Conservation (phyloP, 2,888 invertebrate species). For the Stenchaetothrips biformis region DNA sequence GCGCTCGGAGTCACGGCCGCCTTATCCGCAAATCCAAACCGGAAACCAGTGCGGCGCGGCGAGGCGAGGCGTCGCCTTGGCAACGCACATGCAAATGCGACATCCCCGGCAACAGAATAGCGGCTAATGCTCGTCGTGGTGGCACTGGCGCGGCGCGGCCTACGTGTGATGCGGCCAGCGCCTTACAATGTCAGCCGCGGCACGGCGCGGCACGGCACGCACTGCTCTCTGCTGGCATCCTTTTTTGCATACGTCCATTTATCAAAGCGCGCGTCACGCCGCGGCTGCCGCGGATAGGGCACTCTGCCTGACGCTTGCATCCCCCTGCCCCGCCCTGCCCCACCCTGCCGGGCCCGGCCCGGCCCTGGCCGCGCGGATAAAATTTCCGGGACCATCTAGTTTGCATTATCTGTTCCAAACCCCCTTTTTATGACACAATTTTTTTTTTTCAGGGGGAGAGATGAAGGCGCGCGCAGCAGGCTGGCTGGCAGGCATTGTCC, state of each 20-base stretch:
- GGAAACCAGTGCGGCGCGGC: not conserved
- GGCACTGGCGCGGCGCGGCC: not conserved
- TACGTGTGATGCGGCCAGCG: not conserved
- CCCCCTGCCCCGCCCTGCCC: too few species aligned
- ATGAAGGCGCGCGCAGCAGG: not conserved
- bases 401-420: constrained; percentile 23
- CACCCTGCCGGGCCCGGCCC: not conserved
- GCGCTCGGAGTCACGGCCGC: too few species aligned
- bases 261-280: not conserved
- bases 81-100: constrained; percentile 16
- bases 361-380: not conserved
- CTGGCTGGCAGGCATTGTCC: not conserved
- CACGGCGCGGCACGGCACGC: not conserved
- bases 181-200: constrained; percentile 16
- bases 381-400: constrained; percentile 24
- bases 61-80: not conserved
- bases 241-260: constrained; percentile 23
- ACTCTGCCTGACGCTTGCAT: not conserved
- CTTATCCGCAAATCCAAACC: not conserved
- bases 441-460: constrained; percentile 2
- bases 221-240: not conserved
- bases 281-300: not conserved
- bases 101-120: constrained; percentile 16
- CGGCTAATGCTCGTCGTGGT: constrained; percentile 3
- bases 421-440: constrained; percentile 23